Evolutionary conservation across 2,888 invertebrate species (phyloP).

Genomic region (Trilocha varians): DNA sequence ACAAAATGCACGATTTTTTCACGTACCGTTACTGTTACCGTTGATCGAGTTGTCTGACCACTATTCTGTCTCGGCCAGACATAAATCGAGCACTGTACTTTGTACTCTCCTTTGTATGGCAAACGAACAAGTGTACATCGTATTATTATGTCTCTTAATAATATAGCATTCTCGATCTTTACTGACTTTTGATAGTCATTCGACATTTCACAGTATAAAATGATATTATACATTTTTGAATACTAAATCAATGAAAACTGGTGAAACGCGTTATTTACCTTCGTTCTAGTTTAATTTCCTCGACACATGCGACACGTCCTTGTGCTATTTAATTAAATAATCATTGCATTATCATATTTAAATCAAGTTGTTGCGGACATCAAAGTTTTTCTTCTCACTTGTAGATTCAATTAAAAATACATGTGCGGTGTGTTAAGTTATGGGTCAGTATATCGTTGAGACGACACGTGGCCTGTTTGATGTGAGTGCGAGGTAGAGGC

Average conservation of each 20-base stretch:
- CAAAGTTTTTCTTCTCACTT: too few relatives aligned
- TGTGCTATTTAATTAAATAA: too few relatives aligned
- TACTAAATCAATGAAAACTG: background rate
- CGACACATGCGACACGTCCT: background rate
- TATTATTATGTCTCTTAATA: too few relatives aligned
- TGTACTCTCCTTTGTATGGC: background rate
- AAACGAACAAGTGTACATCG: too few relatives aligned
- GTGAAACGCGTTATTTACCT: background rate
- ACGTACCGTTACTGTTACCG: slow-evolving; percentile 66
- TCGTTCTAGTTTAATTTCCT: background rate
- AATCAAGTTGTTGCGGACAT: background rate
- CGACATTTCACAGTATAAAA: too few relatives aligned
- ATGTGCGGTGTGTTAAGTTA: too few relatives aligned
- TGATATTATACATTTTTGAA: background rate
- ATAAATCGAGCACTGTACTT: slow-evolving; percentile 42
- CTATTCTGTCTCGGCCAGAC: slow-evolving; percentile 53
- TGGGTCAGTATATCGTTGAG: slow-evolving; percentile 9
- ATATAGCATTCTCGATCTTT: background rate
- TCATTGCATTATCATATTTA: too few relatives aligned
- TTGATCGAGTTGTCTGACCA: slow-evolving; percentile 63
- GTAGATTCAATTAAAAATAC: too few relatives aligned
- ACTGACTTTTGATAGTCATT: too few relatives aligned
- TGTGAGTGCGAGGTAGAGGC: slow-evolving; percentile 9
- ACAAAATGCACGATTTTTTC: slow-evolving; percentile 56
- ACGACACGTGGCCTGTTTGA: slow-evolving; percentile 16